phyloP scores from a whole-genome alignment of 2,113 vertebrate genomes.

The Pygoscelis adeliae region DNA sequence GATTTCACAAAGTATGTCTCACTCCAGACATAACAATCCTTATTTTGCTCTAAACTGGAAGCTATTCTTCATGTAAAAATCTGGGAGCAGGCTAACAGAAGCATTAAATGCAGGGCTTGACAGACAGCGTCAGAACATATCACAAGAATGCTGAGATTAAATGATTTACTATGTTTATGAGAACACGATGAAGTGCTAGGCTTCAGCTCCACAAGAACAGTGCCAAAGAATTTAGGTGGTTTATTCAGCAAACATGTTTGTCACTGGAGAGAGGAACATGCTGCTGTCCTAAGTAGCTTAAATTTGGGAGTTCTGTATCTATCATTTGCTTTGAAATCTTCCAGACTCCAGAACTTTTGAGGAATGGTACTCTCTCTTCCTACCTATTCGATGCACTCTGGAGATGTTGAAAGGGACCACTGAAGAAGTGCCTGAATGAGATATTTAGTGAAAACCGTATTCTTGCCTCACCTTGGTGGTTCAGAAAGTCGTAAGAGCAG shows the following conservation, averaged over 20 bases:
- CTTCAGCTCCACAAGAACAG: background rate
- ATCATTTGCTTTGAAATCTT: background rate
- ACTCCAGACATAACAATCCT: background rate
- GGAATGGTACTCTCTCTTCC: background rate
- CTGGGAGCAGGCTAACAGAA: background rate
- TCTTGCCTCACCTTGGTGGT: background rate
- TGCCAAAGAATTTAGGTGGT: background rate
- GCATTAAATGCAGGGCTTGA: background rate
- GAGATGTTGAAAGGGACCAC: background rate
- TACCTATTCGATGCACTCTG: background rate
- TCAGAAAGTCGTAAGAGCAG: background rate
- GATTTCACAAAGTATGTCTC: background rate
- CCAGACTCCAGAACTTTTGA: background rate
- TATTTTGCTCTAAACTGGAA: background rate
- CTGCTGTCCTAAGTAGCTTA: background rate
- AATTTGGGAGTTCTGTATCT: background rate
- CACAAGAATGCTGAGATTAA: background rate
- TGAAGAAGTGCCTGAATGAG: background rate
- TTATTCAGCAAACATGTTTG: background rate
- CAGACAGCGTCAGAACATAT: background rate
- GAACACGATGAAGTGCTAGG: background rate
- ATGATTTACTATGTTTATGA: background rate
- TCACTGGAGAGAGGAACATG: background rate
- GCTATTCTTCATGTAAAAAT: background rate
- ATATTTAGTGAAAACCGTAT: background rate